Conservation (phyloP, 2,888 invertebrate species). For the Reticulitermes lucifugus region DNA sequence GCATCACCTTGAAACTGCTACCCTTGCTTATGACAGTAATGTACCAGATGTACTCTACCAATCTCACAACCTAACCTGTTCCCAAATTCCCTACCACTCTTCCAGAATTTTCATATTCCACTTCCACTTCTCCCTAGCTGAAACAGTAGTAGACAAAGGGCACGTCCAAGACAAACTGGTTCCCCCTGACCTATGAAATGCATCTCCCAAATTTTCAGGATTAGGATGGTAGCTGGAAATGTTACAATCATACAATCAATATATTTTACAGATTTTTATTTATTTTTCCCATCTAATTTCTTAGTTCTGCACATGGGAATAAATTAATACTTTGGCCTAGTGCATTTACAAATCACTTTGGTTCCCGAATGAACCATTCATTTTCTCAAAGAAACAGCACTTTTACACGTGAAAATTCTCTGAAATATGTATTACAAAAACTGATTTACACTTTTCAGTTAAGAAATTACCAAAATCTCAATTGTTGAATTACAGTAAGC, state of each 20-base stretch:
- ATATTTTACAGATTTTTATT: slow-evolving; percentile 44
- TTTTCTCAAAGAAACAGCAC: slow-evolving; percentile 47
- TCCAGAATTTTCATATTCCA: too few relatives aligned
- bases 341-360: slow-evolving; percentile 57
- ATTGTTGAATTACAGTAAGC: slow-evolving; percentile 51
- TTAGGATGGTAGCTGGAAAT: neutral
- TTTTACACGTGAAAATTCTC: slow-evolving; percentile 52
- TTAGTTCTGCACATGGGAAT: slow-evolving; percentile 50
- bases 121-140: too few relatives aligned
- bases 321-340: slow-evolving; percentile 62
- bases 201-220: too few relatives aligned
- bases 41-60: too few relatives aligned
- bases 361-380: slow-evolving; percentile 51
- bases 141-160: too few relatives aligned
- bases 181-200: too few relatives aligned
- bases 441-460: slow-evolving; percentile 48
- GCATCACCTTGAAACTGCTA: too few relatives aligned
- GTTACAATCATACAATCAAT: too few relatives aligned
- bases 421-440: slow-evolving; percentile 54
- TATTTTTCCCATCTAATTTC: slow-evolving; percentile 46
- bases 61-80: too few relatives aligned
- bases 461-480: slow-evolving; percentile 51
- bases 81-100: too few relatives aligned
- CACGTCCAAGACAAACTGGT: too few relatives aligned
- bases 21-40: too few relatives aligned